These are phyloP conservation scores for Coelopa pilipes DNA, from an alignment of 2,888 invertebrate genomes.

Conservation along the genomic window DNA sequence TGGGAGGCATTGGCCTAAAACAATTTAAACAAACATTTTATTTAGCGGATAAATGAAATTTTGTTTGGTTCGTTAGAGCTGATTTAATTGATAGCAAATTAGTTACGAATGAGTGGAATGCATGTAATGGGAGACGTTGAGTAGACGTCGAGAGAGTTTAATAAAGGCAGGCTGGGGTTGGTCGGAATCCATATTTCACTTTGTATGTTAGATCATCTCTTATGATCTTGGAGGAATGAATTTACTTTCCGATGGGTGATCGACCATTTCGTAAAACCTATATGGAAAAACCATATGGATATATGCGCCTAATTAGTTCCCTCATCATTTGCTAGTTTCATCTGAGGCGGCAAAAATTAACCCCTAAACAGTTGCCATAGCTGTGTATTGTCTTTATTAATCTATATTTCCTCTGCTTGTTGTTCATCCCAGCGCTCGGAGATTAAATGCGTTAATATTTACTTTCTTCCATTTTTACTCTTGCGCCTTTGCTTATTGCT, in stretches of 20 bases:
- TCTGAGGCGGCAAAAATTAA: no score
- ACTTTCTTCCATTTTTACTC: constrained; percentile 54
- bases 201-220: no score
- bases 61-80: constrained; percentile 48
- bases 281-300: no score
- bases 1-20: neutral
- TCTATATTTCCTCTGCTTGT: no score
- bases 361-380: neutral
- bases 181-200: no score
- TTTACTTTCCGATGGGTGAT: no score
- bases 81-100: constrained; percentile 44
- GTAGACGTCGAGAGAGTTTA: neutral
- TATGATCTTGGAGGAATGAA: no score
- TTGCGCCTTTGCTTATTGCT: constrained; percentile 56
- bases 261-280: no score
- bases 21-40: constrained; percentile 58
- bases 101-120: constrained; percentile 60
- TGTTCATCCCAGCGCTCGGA: neutral
- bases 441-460: constrained; percentile 18
- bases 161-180: no score
- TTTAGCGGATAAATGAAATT: constrained; percentile 64
- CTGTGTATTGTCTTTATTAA: no score
- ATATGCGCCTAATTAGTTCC: no score
- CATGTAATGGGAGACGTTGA: constrained; percentile 15
- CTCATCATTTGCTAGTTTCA: no score